Evolutionary conservation across 2,888 invertebrate species (phyloP).

Genomic region (Lycaena phlaeas): DNA sequence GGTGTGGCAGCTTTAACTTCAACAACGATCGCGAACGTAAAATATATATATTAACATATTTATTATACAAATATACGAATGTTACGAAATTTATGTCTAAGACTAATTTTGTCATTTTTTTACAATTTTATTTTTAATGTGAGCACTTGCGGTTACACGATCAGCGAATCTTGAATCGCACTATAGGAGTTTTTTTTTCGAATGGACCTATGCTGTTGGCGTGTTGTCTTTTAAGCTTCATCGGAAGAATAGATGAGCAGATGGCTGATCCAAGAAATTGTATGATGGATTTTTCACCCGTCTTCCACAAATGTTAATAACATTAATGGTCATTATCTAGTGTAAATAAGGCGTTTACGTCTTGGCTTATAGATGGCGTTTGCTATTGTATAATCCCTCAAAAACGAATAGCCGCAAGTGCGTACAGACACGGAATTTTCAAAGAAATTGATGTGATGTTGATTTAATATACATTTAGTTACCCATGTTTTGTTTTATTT

Average conservation of each 20-base stretch:
- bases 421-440: neutral
- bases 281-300: too few relatives aligned
- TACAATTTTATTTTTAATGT: neutral
- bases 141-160: neutral
- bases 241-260: too few relatives aligned
- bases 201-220: too few relatives aligned
- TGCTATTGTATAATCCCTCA: too few relatives aligned
- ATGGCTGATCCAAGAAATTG: too few relatives aligned
- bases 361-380: too few relatives aligned
- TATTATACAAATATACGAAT: neutral
- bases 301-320: too few relatives aligned
- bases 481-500: constrained; percentile 28
- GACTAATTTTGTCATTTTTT: neutral
- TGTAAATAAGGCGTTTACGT: too few relatives aligned
- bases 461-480: constrained; percentile 60
- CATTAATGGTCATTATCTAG: too few relatives aligned
- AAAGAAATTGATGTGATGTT: constrained; percentile 42
- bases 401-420: neutral
- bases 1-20: neutral
- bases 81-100: neutral
- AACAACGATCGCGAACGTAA: neutral
- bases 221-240: too few relatives aligned
- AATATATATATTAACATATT: neutral
- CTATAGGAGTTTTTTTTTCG: too few relatives aligned
- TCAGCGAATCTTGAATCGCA: neutral